phyloP scores from a whole-genome alignment of 2,113 vertebrate genomes.

The Abramis brama region DNA sequence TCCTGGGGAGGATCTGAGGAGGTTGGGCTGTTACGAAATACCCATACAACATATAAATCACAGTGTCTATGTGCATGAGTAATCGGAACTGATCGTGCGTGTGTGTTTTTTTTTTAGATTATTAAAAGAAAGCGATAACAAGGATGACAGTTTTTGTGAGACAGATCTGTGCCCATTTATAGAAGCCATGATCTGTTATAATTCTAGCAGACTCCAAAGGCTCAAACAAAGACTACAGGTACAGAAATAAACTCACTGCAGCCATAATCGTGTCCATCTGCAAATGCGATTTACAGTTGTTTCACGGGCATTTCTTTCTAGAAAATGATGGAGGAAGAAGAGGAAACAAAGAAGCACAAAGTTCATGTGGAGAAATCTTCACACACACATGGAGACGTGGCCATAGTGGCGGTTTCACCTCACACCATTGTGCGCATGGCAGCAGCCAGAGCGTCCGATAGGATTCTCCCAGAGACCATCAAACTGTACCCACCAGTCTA shows the following conservation, averaged over 20 bases:
- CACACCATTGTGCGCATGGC: slow-evolving; percentile 44
- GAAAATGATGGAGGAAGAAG: slow-evolving; percentile 54
- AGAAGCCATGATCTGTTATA: slow-evolving; percentile 27
- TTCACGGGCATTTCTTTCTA: slow-evolving; percentile 12
- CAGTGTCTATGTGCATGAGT: not conserved
- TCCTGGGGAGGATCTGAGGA: slow-evolving; percentile 44
- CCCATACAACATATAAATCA: not conserved
- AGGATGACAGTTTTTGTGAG: slow-evolving; percentile 36
- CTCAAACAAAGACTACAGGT: slow-evolving; percentile 54
- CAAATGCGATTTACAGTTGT: not conserved
- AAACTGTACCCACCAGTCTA: slow-evolving; percentile 60
- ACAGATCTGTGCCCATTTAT: slow-evolving; percentile 58
- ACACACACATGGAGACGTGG: slow-evolving; percentile 48
- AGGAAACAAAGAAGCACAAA: slow-evolving; percentile 2
- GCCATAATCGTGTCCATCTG: not conserved
- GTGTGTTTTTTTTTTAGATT: slow-evolving; percentile 44
- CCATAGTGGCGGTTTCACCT: slow-evolving; percentile 25
- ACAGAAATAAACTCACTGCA: not conserved
- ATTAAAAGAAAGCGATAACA: slow-evolving; percentile 37
- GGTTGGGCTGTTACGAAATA: slow-evolving; percentile 9
- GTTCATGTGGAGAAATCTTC: not conserved
- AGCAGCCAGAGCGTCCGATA: slow-evolving; percentile 47
- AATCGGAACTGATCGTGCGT: not conserved
- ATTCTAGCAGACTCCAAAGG: slow-evolving; percentile 42
- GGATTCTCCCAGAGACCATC: slow-evolving; percentile 44